A percentile compares a stretch with the other conserved stretches of the same genome.
phyloP scores from a whole-genome alignment of 2,113 vertebrate species.

The Thamnaconus septentrionalis region DNA sequence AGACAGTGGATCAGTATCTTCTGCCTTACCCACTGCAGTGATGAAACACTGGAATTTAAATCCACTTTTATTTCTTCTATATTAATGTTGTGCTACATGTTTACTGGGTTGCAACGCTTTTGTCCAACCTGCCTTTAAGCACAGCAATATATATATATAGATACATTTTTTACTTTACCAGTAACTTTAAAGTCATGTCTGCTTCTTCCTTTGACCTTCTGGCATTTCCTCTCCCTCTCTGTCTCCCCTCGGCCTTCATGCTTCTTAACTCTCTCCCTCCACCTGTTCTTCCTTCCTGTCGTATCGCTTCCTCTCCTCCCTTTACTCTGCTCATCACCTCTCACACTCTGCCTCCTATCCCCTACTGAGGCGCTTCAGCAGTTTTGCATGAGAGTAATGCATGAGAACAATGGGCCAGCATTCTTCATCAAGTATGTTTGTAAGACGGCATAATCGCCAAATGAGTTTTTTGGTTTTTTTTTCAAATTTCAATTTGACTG shows the following conservation, averaged over 20 bases:
- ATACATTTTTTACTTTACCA: conserved; percentile 20
- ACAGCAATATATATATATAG: conserved; percentile 10
- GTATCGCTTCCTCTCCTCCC: not conserved
- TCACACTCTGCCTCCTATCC: not conserved
- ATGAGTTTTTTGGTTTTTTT: too few relatives aligned
- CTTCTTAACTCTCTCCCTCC: not conserved
- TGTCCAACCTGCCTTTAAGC: conserved; percentile 14
- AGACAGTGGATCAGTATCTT: too few relatives aligned
- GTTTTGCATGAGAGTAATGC: too few relatives aligned
- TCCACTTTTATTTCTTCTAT: not conserved
- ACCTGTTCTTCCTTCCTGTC: not conserved
- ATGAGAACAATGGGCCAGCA: too few relatives aligned
- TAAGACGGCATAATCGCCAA: too few relatives aligned
- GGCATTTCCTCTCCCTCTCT: too few relatives aligned
- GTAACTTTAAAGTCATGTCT: not conserved
- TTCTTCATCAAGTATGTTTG: too few relatives aligned
- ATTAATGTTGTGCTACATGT: conserved; percentile 11
- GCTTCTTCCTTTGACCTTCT: not conserved
- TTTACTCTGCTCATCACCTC: conserved; percentile 6
- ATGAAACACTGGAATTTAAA: too few relatives aligned
- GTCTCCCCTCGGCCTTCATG: too few relatives aligned
- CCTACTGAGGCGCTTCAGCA: too few relatives aligned
- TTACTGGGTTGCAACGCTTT: conserved; percentile 42
- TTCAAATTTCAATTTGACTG: too few relatives aligned
- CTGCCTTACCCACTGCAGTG: too few relatives aligned